These are phyloP conservation scores for Azorinus chamasolen DNA, from an alignment of 2,888 invertebrate species.

Conservation along the genomic window DNA sequence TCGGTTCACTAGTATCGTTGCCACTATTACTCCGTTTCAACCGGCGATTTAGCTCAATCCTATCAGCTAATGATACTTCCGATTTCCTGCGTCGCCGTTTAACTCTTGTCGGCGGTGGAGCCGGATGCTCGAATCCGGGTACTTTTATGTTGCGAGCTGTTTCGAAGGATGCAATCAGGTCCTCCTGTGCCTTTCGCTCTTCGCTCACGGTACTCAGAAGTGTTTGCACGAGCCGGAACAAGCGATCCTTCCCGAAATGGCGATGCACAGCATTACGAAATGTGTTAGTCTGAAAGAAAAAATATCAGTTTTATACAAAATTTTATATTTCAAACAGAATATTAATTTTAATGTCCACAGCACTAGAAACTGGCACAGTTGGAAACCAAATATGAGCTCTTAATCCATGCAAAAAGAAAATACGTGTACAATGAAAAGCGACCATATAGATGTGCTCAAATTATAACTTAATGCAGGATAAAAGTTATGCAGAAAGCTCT, in stretches of 20 bases:
- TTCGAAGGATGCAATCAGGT: conserved; percentile 32
- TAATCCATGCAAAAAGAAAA: no score
- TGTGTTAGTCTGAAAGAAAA: conserved; percentile 13
- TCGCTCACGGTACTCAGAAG: conserved; percentile 37
- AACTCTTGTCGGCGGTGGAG: not conserved
- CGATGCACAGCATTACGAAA: conserved; percentile 31
- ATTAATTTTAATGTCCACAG: no score
- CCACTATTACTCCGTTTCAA: no score
- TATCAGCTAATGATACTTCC: not conserved
- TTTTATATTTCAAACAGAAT: no score
- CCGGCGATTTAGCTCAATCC: not conserved
- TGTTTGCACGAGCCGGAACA: conserved; percentile 30
- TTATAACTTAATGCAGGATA: no score
- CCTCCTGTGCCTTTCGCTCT: conserved; percentile 36
- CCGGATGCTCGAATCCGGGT: not conserved
- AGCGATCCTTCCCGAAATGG: conserved; percentile 42
- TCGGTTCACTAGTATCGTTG: no score
- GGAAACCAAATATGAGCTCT: no score
- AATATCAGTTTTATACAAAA: not conserved
- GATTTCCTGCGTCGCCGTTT: conserved; percentile 2
- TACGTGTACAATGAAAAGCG: no score
- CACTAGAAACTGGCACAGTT: no score
- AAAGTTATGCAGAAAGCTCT: no score
- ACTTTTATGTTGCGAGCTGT: conserved; percentile 29
- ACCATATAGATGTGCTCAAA: no score